These are phyloP conservation scores for Ferdinandea cuprea DNA, from an alignment of 2,888 invertebrate species.

Conservation along the genomic window DNA sequence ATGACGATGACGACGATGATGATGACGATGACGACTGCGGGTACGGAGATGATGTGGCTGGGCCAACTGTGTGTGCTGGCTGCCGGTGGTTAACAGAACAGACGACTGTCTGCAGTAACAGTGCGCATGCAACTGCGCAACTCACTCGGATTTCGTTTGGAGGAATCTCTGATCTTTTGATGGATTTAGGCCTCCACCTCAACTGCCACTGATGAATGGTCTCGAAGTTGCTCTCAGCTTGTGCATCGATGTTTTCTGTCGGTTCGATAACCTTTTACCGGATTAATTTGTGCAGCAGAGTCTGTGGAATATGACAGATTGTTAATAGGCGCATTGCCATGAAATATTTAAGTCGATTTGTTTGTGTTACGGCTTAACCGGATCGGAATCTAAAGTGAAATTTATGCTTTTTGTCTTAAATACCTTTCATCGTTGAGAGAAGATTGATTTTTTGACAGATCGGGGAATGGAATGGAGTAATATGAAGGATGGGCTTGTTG, in stretches of 20 bases:
- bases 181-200: slow-evolving; percentile 83
- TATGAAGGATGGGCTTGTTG: not conserved
- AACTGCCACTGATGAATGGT: slow-evolving; percentile 83
- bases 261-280: slow-evolving; percentile 73
- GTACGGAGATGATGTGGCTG: slow-evolving; percentile 27
- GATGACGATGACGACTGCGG: slow-evolving; percentile 18
- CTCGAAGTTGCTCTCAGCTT: slow-evolving; percentile 67
- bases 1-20: slow-evolving; percentile 23
- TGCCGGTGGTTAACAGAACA: slow-evolving; percentile 46
- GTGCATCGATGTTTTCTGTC: slow-evolving; percentile 58
- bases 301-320: slow-evolving; percentile 72
- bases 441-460: slow-evolving; percentile 63
- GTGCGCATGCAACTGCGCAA: slow-evolving; percentile 40
- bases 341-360: slow-evolving; percentile 67
- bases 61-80: slow-evolving; percentile 34
- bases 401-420: slow-evolving; percentile 66
- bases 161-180: slow-evolving; percentile 77
- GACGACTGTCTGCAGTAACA: slow-evolving; percentile 73
- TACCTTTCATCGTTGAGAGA: slow-evolving; percentile 67
- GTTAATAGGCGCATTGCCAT: slow-evolving; percentile 65
- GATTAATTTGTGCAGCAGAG: slow-evolving; percentile 65
- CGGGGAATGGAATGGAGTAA: not conserved
- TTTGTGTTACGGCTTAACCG: slow-evolving; percentile 58
- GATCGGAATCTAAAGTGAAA: slow-evolving; percentile 71
- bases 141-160: slow-evolving; percentile 51